phyloP scores from a whole-genome alignment of 2,113 vertebrate genomes.

The Barnardius zonarius region DNA sequence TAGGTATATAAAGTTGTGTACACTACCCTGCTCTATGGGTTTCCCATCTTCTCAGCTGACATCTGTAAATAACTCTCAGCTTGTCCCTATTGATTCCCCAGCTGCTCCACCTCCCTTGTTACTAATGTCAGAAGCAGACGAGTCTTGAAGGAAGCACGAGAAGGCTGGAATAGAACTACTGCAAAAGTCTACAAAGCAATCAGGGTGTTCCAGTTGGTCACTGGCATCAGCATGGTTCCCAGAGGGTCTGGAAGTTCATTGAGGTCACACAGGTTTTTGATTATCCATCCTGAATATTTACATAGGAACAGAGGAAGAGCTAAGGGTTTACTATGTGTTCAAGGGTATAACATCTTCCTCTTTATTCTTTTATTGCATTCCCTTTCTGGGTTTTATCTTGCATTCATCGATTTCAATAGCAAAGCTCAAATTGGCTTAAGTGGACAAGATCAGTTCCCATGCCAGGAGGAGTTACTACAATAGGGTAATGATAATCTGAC shows the following conservation, averaged over 20 bases:
- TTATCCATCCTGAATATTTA: neutral
- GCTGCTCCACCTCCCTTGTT: conserved; percentile 25
- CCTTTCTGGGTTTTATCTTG: neutral
- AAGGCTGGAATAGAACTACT: neutral
- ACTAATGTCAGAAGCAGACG: conserved; percentile 35
- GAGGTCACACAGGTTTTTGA: neutral
- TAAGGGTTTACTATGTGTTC: neutral
- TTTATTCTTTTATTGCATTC: neutral
- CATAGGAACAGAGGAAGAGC: neutral
- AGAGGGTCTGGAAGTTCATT: neutral
- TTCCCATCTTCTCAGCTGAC: conserved; percentile 34
- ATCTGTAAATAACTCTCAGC: conserved; percentile 62
- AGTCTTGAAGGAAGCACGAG: neutral
- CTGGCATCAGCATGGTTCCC: neutral
- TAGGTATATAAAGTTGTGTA: neutral
- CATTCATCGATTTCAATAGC: neutral
- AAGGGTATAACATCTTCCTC: neutral
- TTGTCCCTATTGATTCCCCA: conserved; percentile 54
- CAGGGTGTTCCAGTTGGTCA: neutral
- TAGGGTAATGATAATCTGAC: neutral
- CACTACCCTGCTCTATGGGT: neutral
- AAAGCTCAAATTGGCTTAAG: neutral
- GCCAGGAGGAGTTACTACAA: neutral
- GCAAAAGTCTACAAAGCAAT: neutral
- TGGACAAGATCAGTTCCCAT: neutral